Percentiles rank a stretch among this genome's conserved stretches.
Conservation (phyloP, 2,797 vertebrate genomes). For the Glyptemys insculpta region DNA sequence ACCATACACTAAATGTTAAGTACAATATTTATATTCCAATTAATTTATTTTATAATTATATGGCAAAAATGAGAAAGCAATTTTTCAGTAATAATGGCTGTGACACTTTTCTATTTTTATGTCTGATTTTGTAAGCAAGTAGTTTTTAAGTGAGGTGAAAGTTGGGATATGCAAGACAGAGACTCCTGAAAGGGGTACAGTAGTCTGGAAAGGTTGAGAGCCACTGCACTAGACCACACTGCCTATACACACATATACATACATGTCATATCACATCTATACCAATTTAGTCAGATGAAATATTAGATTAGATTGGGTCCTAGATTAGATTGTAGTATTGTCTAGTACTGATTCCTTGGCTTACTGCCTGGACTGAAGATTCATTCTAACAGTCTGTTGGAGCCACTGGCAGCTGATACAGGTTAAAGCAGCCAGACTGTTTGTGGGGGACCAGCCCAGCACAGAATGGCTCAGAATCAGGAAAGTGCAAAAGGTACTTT, state of each 20-base stretch:
- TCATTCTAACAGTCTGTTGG: background rate
- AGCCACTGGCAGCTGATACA: background rate
- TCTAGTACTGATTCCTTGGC: background rate
- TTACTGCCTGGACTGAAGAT: background rate
- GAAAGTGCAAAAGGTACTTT: background rate
- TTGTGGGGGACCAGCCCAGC: background rate
- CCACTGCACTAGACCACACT: no score
- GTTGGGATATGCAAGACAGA: no score
- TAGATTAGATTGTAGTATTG: background rate
- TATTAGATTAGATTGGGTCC: background rate
- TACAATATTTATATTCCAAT: no score
- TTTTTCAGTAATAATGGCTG: no score
- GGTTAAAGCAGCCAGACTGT: background rate
- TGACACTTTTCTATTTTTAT: no score
- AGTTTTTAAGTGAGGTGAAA: no score
- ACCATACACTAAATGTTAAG: no score
- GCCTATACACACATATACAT: accelerated
- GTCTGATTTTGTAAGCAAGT: no score
- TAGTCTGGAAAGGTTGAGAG: no score
- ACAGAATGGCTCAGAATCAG: background rate
- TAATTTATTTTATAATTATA: no score
- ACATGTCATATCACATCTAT: accelerated
- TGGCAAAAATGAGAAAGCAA: no score
- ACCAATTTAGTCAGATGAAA: background rate
- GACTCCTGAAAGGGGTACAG: no score